Base-by-base conservation (phyloP, 2,888 invertebrate species). In the Pantelozetes paolii region DNA sequence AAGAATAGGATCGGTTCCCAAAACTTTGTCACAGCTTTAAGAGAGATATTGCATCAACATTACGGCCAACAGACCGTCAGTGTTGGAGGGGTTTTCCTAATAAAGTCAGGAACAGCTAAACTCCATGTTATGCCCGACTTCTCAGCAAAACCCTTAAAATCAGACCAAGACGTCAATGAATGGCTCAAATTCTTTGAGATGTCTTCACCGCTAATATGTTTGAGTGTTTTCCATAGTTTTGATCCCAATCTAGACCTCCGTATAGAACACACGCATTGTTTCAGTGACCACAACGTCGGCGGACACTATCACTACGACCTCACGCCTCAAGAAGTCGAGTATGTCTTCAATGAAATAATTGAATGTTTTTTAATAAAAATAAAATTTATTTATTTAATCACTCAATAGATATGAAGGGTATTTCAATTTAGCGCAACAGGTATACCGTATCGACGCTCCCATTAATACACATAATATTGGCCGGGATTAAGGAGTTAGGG, bases 81-180 rank as follows among this genome's bases (percentile, higher is more conserved):
- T 73, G 82, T 98, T 74, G 97, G 96, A 75, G 98, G 98, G 73
- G 86, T 89, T 57, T 97, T 98, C 83, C 80, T 94, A 71, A 83
- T 98, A 71, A 89, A 88, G 79, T 86, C 87, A 77, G 97, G 97
- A 1, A 88, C 87, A 81, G 92, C 88, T 0, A 90, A 90, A 82
- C 89, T 92, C 81, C 98, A 99, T 84, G 90, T 99, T 77, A 98
- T 99, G 98, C 90, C 92, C 48, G 93, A 94, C 82, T 98, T 97
- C 84, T 90, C 93, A 0, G 81, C 84, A 75, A 85, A 84, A 1
- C 90, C 93, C 26, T 83, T 98, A 72, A 85, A 85, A 72, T 86
- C 86, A 15, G 89, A 91, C 79, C 86, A 85, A 9, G 89, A 90
- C 79, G 86, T 96, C 23, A 89, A 94, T 81, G 81, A 86, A 64